phyloP scores from a whole-genome alignment of 2,888 invertebrate genomes.

The Euplexia lucipara region DNA sequence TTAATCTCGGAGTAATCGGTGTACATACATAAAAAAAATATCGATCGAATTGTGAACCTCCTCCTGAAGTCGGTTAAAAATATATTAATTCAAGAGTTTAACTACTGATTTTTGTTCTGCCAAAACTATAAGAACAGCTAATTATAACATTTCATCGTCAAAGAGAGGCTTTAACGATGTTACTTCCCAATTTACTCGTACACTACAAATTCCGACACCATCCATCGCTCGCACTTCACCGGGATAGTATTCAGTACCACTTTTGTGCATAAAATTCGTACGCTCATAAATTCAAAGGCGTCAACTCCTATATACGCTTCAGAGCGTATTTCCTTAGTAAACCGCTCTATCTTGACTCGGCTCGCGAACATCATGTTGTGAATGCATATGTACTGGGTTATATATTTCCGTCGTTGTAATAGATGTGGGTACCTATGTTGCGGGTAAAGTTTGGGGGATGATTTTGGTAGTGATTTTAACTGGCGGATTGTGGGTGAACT shows the following conservation, averaged over 20 bases:
- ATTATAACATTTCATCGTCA: too few relatives aligned
- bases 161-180: slow-evolving; percentile 16
- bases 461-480: too few relatives aligned
- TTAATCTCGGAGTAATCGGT: too few relatives aligned
- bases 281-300: slow-evolving; percentile 65
- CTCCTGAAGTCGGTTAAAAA: too few relatives aligned
- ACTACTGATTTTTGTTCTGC: too few relatives aligned
- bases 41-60: too few relatives aligned
- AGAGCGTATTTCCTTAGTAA: slow-evolving; percentile 67
- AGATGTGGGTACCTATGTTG: slow-evolving; percentile 35
- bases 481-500: too few relatives aligned
- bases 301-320: slow-evolving; percentile 52
- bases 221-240: slow-evolving; percentile 23
- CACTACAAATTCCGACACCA: slow-evolving; percentile 39
- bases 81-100: too few relatives aligned
- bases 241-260: slow-evolving; percentile 52
- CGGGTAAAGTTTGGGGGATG: slow-evolving; percentile 25
- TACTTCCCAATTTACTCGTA: slow-evolving; percentile 39
- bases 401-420: slow-evolving; percentile 45
- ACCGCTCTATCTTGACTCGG: slow-evolving; percentile 64
- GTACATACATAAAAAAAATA: too few relatives aligned
- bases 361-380: slow-evolving; percentile 68
- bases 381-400: slow-evolving; percentile 63
- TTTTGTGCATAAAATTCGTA: slow-evolving; percentile 61
- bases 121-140: too few relatives aligned